These are phyloP conservation scores for Manis pentadactyla DNA, from an alignment of 2,797 vertebrate genomes.

Conservation along the genomic window DNA sequence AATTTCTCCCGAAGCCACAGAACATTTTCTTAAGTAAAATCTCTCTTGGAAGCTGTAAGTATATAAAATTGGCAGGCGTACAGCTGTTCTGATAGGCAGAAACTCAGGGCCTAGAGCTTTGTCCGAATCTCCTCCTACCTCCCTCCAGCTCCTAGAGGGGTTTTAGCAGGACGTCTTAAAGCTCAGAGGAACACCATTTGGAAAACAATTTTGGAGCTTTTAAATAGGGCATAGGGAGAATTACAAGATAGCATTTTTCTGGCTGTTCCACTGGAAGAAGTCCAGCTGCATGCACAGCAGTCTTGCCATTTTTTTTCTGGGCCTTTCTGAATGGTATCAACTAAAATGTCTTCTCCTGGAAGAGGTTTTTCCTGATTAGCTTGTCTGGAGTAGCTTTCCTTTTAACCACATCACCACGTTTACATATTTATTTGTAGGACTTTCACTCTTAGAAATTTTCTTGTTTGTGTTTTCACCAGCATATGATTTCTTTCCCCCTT, in stretches of 20 bases:
- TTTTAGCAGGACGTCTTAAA: neutral
- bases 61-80: neutral
- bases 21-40: neutral
- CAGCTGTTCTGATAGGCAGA: neutral
- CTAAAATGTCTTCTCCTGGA: neutral
- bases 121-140: too few species aligned
- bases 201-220: neutral
- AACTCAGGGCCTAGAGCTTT: neutral
- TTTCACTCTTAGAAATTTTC: neutral
- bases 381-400: neutral
- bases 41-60: neutral
- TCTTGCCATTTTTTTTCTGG: neutral
- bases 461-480: neutral
- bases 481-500: neutral
- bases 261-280: neutral
- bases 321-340: neutral
- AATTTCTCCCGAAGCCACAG: neutral
- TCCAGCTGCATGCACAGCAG: neutral
- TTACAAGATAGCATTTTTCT: neutral
- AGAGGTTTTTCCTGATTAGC: neutral
- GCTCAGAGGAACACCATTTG: neutral
- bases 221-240: neutral
- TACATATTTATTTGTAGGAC: neutral
- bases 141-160: neutral
- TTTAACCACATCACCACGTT: neutral